Evolutionary conservation across 2,113 vertebrate genomes (phyloP), one percentile per base, ranked within the genome.

Genomic region (Gallinago paraguaiae): DNA sequence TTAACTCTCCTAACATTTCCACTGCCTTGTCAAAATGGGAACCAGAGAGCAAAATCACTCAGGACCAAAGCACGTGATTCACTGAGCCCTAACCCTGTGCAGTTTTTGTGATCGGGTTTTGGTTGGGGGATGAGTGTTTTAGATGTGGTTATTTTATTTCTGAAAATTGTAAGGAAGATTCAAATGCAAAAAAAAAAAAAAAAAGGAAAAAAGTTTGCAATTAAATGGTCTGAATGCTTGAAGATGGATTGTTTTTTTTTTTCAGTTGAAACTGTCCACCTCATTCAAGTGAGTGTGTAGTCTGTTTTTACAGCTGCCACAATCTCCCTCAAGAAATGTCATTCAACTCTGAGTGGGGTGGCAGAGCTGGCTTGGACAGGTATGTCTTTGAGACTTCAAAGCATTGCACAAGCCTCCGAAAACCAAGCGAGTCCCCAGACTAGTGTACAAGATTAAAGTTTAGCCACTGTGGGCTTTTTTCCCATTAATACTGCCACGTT

Each of bases 261-360:
- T 53, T 43, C 37, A 7, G 37, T 30, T 61, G 35, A 18, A 86
- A 33, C 1, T 15, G 17, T 16, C 70, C 2, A 17, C 64, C 7
- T 2, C 2, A 3, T 79, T 22, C 23, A 56, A 70, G 14, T 1
- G 2, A 53, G 6, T 9, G 3, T 11, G 19, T 37, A 70, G 59
- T 35, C 22, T 17, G 24, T 81, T 59, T 43, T 72, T 28, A 33
- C 0, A 4, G 35, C 22, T 17, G 30, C 7, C 5, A 24, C 11
- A 48, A 0, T 37, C 7, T 11, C 15, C 2, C 30, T 5, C 16
- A 19, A 12, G 24, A n/a, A 75, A 45, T 15, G 50, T 37, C 43
- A 41, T 53, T 65, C 6, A 28, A 4, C 5, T 19, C 45, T 37
- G 27, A 30, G 22, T 11, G 39, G 41, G 18, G 22, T 17, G 28